Conservation (phyloP, 2,888 invertebrate species). For the Troides helena region DNA sequence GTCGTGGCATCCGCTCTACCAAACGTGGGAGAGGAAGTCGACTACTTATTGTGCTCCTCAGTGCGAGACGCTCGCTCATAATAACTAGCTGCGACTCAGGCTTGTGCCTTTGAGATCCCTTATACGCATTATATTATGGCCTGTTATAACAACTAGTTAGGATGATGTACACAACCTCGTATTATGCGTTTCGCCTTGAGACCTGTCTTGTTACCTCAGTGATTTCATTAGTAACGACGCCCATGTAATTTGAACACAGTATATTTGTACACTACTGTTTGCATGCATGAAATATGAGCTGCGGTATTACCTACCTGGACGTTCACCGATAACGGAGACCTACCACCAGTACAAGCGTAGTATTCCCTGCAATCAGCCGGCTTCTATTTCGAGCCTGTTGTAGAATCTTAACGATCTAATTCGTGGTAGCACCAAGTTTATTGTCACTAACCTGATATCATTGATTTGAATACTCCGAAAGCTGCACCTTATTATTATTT, state of each 20-base stretch:
- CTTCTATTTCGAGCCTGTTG: conserved; percentile 15
- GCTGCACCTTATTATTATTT: no score
- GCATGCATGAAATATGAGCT: no score
- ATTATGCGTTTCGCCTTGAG: no score
- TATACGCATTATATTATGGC: conserved; percentile 35
- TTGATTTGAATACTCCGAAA: not conserved
- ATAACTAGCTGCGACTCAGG: conserved; percentile 46
- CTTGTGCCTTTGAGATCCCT: conserved; percentile 45
- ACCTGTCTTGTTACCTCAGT: no score
- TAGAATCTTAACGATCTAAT: conserved; percentile 18
- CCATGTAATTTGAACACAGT: no score
- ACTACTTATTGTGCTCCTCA: conserved; percentile 77
- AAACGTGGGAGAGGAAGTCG: conserved; percentile 78
- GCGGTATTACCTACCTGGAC: no score
- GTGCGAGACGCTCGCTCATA: conserved; percentile 71
- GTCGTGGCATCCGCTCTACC: conserved; percentile 68
- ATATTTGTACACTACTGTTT: no score
- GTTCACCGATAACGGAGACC: no score
- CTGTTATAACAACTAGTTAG: conserved; percentile 18
- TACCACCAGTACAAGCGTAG: not conserved
- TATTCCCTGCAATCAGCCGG: conserved; percentile 6
- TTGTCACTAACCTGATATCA: not conserved
- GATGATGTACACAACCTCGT: no score
- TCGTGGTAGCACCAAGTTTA: conserved; percentile 14
- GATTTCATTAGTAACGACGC: no score